phyloP scores from a whole-genome alignment of 92 coral and sea anemone species.

The Actinernus sp. region DNA sequence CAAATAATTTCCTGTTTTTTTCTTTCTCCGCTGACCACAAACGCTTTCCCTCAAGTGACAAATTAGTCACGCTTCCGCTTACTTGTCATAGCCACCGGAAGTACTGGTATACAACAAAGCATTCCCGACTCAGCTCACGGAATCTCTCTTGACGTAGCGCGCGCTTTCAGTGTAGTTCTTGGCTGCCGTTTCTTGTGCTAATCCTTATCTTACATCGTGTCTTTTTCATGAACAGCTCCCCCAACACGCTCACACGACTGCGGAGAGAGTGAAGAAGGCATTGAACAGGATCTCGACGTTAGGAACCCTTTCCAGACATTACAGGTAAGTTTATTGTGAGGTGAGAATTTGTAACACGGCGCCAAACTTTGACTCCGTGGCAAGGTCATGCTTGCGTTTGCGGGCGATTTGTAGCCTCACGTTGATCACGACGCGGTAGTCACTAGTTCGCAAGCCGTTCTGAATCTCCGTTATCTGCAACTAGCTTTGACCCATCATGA shows the following conservation, averaged over 20 bases:
- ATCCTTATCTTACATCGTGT: not conserved
- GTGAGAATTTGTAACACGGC: too few species aligned
- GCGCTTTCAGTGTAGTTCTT: not conserved
- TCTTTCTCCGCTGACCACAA: not conserved
- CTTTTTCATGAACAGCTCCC: constrained; percentile 32
- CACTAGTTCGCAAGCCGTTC: too few species aligned
- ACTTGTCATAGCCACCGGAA: not conserved
- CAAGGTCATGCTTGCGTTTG: too few species aligned
- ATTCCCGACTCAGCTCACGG: too few species aligned
- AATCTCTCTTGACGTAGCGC: not conserved
- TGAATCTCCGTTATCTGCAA: too few species aligned
- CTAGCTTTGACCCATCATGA: too few species aligned
- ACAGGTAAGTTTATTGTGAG: constrained; percentile 78
- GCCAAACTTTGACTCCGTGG: too few species aligned
- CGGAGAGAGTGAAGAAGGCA: constrained; percentile 86
- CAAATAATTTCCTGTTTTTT: not conserved
- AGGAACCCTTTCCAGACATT: constrained; percentile 76
- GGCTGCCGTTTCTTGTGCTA: too few species aligned
- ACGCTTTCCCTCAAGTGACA: not conserved
- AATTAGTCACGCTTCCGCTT: not conserved
- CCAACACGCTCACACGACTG: constrained; percentile 49
- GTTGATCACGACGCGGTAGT: too few species aligned
- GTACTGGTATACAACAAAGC: not conserved
- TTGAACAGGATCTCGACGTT: constrained; percentile 75
- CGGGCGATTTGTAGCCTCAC: too few species aligned